A percentile compares a stretch with the other conserved stretches of the same genome.
Conservation (phyloP, 2,888 invertebrate genomes). For the Pyrocoelia pectoralis region DNA sequence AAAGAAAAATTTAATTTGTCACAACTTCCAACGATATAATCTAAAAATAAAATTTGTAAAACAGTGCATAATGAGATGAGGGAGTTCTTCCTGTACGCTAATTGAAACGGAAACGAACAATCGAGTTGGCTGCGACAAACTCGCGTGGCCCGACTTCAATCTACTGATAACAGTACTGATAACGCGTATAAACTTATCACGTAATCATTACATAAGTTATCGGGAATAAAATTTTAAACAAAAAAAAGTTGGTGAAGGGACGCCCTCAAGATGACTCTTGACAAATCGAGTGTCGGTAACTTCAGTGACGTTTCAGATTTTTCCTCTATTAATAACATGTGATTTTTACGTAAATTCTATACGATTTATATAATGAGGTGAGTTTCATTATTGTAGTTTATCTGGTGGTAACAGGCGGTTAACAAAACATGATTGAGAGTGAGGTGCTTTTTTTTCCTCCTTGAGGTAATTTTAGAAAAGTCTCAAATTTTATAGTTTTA, state of each 20-base stretch:
- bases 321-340: background rate
- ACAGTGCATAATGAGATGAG: constrained; percentile 62
- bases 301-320: background rate
- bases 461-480: too few relatives aligned
- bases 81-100: constrained; percentile 61
- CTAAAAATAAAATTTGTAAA: constrained; percentile 62
- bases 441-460: too few relatives aligned
- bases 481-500: too few relatives aligned
- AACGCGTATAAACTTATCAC: constrained; percentile 35
- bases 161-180: constrained; percentile 48
- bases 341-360: background rate
- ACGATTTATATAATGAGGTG: background rate
- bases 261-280: background rate
- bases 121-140: constrained; percentile 58
- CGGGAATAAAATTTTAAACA: constrained; percentile 4
- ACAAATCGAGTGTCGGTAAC: background rate
- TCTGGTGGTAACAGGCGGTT: too few relatives aligned
- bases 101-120: constrained; percentile 62
- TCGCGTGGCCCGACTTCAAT: constrained; percentile 53
- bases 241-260: background rate
- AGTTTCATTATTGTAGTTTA: too few relatives aligned
- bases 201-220: constrained; percentile 25
- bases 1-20: constrained; percentile 1
- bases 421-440: too few relatives aligned
- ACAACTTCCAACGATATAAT: constrained; percentile 39